phyloP scores from a whole-genome alignment of 1,140 invertebrate species.

The Chymomyza costata region DNA sequence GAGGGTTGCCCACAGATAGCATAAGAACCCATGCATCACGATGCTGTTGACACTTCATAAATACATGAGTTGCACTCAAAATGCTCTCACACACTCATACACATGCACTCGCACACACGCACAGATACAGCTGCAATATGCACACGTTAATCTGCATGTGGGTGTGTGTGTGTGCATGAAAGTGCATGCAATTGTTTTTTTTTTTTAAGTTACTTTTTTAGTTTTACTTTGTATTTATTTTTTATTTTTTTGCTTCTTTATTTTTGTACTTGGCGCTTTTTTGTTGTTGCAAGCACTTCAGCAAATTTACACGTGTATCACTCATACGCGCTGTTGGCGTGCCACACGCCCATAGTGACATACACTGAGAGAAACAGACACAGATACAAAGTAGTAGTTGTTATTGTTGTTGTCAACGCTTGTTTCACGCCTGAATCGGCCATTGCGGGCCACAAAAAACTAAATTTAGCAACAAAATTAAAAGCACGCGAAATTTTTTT shows the following conservation, averaged over 20 bases:
- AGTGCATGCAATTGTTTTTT: constrained; percentile 50
- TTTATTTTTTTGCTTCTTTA: constrained; percentile 14
- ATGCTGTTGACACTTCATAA: constrained; percentile 69
- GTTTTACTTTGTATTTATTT: constrained; percentile 1
- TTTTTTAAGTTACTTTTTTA: constrained; percentile 42
- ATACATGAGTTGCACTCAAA: constrained; percentile 65
- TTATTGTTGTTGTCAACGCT: constrained; percentile 26
- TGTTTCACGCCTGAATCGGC: constrained; percentile 42
- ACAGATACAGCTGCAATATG: too few relatives aligned
- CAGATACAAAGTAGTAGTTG: constrained; percentile 1
- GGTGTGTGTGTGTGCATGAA: too few relatives aligned
- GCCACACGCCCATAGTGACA: constrained; percentile 29
- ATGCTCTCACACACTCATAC: constrained; percentile 8
- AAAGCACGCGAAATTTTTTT: constrained; percentile 30
- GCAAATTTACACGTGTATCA: constrained; percentile 69
- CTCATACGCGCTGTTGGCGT: constrained; percentile 58
- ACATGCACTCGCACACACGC: constrained; percentile 19
- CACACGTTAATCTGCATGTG: too few relatives aligned
- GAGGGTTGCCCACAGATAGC: too few relatives aligned
- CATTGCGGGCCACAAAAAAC: constrained; percentile 28
- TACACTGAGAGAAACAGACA: constrained; percentile 6
- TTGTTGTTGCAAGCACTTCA: constrained; percentile 46
- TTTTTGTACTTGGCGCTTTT: constrained; percentile 29
- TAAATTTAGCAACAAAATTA: constrained; percentile 39
- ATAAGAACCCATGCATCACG: constrained; percentile 59